Evolutionary conservation across 2,113 vertebrate species (phyloP), one percentile per base, ranked within the genome.

Genomic region (Puffinus mauretanicus): DNA sequence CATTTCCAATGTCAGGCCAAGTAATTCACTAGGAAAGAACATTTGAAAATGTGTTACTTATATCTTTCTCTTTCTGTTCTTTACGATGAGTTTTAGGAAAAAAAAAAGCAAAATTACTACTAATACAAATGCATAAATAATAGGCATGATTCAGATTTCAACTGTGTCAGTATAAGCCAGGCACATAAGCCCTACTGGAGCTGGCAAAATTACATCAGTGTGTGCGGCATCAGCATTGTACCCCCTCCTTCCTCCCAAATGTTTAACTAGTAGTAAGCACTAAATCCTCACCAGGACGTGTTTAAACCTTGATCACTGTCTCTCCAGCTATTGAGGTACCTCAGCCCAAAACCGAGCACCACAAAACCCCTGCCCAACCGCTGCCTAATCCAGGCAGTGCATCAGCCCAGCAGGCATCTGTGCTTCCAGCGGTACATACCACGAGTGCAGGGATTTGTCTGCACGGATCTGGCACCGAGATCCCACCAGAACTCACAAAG

Each of bases 1-100:
- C 96, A 82, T 96, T 97, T 95, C 95, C 91, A 94, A 90, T 49
- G 85, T 92, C 97, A 95, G 96, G 93, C 93, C 96, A 90, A 93
- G 77, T 72, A 76, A 71, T 83, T 95, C 94, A 72, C 94, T 79
- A 54, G 20, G 94, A 96, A 96, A 89, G 86, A 95, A 87, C 69
- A 71, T 80, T 90, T 89, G 71, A 76, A 95, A 84, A 84, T 47
- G 70, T 92, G 89, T 88, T 93, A 77, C 88, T 93, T 82, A 85
- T 82, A 62, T 91, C 80, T 47, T 73, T 85, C 64, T 95, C 70
- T 66, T 82, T 77, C 78, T 93, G 67, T 58, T 78, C 87, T 86
- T 75, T 36, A 36, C 12, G 47, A 76, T 2, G 2, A 52, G 34
- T 71, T 90, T 83, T n/a, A 52, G 55, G 5, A 0, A 20, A 30